Conservation (phyloP, 1,140 invertebrate species). For the Nasonia longicornis region DNA sequence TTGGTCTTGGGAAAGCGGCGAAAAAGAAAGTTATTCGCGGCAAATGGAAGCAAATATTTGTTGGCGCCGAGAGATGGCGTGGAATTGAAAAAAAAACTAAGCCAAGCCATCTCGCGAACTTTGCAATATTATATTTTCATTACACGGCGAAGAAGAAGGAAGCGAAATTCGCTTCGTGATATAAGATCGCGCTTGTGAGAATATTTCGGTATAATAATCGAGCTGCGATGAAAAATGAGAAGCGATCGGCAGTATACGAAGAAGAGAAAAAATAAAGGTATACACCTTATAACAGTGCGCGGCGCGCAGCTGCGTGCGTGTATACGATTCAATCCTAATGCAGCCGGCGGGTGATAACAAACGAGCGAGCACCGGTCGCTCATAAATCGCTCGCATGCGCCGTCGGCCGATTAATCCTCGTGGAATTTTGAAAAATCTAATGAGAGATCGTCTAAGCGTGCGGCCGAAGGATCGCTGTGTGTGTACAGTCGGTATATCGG, state of each 20-base stretch:
- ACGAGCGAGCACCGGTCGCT: background rate
- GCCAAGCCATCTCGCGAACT: background rate
- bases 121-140: too few relatives aligned
- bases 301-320: background rate
- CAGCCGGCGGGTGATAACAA: slow-evolving; percentile 15
- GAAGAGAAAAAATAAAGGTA: background rate
- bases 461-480: background rate
- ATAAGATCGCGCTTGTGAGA: too few relatives aligned
- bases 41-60: slow-evolving; percentile 13
- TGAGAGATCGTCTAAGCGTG: slow-evolving; percentile 49
- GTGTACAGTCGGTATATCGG: background rate
- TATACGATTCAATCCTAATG: slow-evolving; percentile 22
- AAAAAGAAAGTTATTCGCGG: background rate
- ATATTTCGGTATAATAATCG: background rate
- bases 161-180: background rate
- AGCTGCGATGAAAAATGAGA: background rate
- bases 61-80: background rate
- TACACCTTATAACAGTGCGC: background rate
- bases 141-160: too few relatives aligned
- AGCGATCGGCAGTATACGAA: background rate
- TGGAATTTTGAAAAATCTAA: slow-evolving; percentile 51
- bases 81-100: background rate
- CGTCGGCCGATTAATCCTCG: slow-evolving; percentile 38
- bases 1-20: background rate
- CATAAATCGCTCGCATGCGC: slow-evolving; percentile 27